Evolutionary conservation across 2,888 invertebrate genomes (phyloP), one percentile per base, ranked within the genome.

Genomic region (Ditula angustiorana): DNA sequence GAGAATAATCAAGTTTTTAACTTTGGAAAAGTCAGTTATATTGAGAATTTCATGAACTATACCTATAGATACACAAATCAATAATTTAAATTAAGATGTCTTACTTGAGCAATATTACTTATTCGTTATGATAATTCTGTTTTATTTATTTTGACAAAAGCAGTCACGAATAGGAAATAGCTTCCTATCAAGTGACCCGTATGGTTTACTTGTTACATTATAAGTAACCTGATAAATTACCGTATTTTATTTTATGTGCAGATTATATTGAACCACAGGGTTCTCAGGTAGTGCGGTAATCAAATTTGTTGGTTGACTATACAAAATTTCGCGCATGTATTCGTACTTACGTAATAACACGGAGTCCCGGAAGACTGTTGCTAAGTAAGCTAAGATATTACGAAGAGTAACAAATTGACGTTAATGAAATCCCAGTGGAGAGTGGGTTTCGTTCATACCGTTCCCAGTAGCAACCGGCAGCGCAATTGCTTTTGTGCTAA

Each of bases 391-490:
- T 47, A 35, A 35, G 26, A 47, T 55, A 66, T 66, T 44, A 65
- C 19, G 26, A 53, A 24, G 37, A 49, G 60, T 61, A 66, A 66
- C 66, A 67, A 70, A 67, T 71, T 70, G 63, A 68, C 58, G 61
- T 50, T 69, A 71, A 72, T 73, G 68, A 73, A 77, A 72, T 72
- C 71, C 66, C 46, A 53, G 50, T 21, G 66, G 50, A 69, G 71
- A 73, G 68, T 71, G 66, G 69, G 65, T 67, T 70, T 70, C 57
- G 69, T 71, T 70, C 61, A 57, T 66, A 46, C 46, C 56, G 13
- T 41, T 16, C 13, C 5, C 0, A 16, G 41, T 19, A 41, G 16
- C 11, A 46, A 3, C 10, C 1, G 28, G 49, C 10, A 28, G 28
- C 16, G 24, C 3, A 41, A 41, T 23, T 30, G 41, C 28, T 37